phyloP scores from a whole-genome alignment of 2,888 invertebrate species.

The Ypsolopha sequella region DNA sequence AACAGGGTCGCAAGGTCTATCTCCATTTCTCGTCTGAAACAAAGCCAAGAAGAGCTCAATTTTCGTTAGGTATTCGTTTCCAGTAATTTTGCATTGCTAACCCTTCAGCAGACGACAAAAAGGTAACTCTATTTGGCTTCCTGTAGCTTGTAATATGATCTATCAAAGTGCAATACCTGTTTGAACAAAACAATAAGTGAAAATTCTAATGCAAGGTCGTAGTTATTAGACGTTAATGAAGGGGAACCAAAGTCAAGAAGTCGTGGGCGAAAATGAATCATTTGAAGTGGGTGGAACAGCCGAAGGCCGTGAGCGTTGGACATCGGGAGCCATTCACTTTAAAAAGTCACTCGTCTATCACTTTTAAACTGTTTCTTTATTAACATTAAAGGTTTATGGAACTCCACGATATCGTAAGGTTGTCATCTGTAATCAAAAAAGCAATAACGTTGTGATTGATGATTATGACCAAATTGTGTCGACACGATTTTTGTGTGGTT shows the following conservation, averaged over 20 bases:
- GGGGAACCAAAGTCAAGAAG: slow-evolving; percentile 22
- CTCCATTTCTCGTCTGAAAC: no score
- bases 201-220: background rate
- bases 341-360: slow-evolving; percentile 8
- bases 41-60: no score
- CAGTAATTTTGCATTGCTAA: no score
- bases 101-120: no score
- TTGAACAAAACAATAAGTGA: background rate
- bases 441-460: slow-evolving; percentile 28
- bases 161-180: background rate
- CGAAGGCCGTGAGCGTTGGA: slow-evolving; percentile 49
- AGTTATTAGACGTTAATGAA: slow-evolving; percentile 27
- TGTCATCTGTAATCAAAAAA: slow-evolving; percentile 15
- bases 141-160: background rate
- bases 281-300: slow-evolving; percentile 43
- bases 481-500: slow-evolving; percentile 19
- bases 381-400: background rate
- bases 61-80: no score
- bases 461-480: slow-evolving; percentile 24
- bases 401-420: slow-evolving; percentile 1
- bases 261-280: slow-evolving; percentile 55
- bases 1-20: no score
- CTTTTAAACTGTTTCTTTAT: background rate
- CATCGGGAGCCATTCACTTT: slow-evolving; percentile 33
- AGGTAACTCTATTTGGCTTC: no score